Percentiles rank a stretch among this genome's conserved stretches.
Evolutionary conservation across 1,140 invertebrate species (phyloP).

Genomic region (Holotrichia oblita): DNA sequence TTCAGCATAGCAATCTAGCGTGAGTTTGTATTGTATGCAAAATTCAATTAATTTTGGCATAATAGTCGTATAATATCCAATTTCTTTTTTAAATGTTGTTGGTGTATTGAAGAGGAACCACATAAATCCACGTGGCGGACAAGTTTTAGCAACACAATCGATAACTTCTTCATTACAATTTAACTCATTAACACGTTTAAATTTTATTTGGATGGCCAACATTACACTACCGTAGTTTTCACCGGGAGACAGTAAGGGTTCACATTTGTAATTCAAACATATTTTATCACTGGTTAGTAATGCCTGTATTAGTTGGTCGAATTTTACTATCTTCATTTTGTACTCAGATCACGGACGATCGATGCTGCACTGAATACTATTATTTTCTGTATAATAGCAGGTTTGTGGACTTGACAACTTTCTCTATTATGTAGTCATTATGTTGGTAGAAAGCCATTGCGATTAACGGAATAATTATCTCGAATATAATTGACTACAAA

Average conservation of each 20-base stretch:
- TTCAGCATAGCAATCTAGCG: slow-evolving; percentile 48
- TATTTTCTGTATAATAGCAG: too few relatives aligned
- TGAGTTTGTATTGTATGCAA: slow-evolving; percentile 45
- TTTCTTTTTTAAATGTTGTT: slow-evolving; percentile 61
- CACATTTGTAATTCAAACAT: slow-evolving; percentile 5
- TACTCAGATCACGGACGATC: neutral
- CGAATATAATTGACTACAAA: too few relatives aligned
- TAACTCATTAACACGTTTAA: slow-evolving; percentile 45
- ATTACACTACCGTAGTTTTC: slow-evolving; percentile 70
- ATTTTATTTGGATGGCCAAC: slow-evolving; percentile 58
- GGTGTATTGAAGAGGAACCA: slow-evolving; percentile 58
- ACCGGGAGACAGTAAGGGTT: slow-evolving; percentile 56
- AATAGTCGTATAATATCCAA: slow-evolving; percentile 51
- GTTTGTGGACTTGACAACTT: too few relatives aligned
- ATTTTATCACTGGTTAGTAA: neutral
- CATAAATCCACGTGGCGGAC: slow-evolving; percentile 59
- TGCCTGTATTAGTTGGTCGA: neutral
- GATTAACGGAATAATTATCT: too few relatives aligned
- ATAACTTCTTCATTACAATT: slow-evolving; percentile 50
- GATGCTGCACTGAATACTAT: too few relatives aligned
- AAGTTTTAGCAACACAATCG: slow-evolving; percentile 62
- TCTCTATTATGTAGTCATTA: too few relatives aligned
- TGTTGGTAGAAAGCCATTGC: too few relatives aligned
- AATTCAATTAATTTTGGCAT: slow-evolving; percentile 51
- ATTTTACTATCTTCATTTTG: neutral